phyloP scores from a whole-genome alignment of 37 sponge, comb jelly and placozoan species.

The Oopsacas minuta region DNA sequence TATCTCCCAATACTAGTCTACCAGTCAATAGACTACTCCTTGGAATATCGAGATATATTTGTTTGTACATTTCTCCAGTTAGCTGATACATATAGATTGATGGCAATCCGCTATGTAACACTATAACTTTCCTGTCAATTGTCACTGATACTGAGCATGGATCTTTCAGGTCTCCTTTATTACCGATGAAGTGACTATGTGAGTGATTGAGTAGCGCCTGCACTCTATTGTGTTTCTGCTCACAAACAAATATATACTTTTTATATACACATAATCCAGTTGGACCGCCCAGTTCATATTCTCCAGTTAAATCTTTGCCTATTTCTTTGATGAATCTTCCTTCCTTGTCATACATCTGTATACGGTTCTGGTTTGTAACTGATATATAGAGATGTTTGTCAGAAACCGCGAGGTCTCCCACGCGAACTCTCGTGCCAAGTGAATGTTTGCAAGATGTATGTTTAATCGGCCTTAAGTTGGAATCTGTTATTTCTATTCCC shows the following conservation, averaged over 20 bases:
- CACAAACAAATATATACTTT: not conserved
- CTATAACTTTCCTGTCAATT: not conserved
- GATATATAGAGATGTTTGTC: conserved; percentile 6
- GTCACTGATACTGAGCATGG: not conserved
- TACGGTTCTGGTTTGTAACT: not conserved
- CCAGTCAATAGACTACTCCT: not conserved
- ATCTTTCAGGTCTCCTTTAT: not conserved
- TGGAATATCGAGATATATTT: not conserved
- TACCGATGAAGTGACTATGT: not conserved
- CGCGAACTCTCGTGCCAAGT: not conserved
- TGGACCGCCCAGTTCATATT: not conserved
- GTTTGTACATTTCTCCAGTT: not conserved
- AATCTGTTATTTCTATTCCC: conserved; percentile 1
- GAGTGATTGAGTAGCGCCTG: not conserved
- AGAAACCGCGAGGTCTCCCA: not conserved
- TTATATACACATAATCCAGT: conserved; percentile 5
- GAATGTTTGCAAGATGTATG: conserved; percentile 1
- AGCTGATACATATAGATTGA: not conserved
- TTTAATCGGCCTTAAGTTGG: not conserved
- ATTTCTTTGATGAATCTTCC: not conserved
- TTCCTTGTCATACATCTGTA: conserved; percentile 11
- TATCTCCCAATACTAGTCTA: not conserved
- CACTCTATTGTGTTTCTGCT: not conserved
- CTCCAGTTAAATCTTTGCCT: not conserved
- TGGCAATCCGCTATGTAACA: not conserved